Percentiles rank a stretch among this genome's conserved stretches.
Conservation (phyloP, 2,888 invertebrate genomes). For the Hemithea aestivaria region DNA sequence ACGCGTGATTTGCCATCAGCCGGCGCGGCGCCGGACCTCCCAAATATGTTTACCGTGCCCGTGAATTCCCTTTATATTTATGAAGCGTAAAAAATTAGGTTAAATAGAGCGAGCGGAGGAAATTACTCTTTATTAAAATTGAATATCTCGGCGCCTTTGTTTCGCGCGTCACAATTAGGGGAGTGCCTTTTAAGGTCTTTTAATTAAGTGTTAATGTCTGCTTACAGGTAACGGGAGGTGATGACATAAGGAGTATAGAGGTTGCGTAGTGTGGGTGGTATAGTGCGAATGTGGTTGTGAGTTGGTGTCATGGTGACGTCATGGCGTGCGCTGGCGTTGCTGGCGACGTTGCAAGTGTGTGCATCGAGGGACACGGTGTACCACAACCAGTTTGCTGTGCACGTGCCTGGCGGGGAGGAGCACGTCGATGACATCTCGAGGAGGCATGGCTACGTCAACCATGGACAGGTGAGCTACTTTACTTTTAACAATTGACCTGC, state of each 20-base stretch:
- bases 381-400: constrained; percentile 91
- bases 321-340: constrained; percentile 66
- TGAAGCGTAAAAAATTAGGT: constrained; percentile 47
- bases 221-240: constrained; percentile 47
- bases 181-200: constrained; percentile 47
- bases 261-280: constrained; percentile 21
- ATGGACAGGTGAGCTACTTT: constrained; percentile 87
- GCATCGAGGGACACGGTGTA: constrained; percentile 73
- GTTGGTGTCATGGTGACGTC: constrained; percentile 60
- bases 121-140: constrained; percentile 62
- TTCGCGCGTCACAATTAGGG: constrained; percentile 46
- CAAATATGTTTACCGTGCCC: constrained; percentile 61
- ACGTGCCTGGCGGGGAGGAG: constrained; percentile 84
- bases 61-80: constrained; percentile 56
- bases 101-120: constrained; percentile 42
- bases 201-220: constrained; percentile 29
- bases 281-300: constrained; percentile 53
- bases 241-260: constrained; percentile 39
- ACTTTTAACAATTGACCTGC: constrained; percentile 18
- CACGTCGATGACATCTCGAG: constrained; percentile 87
- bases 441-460: constrained; percentile 91
- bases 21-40: constrained; percentile 27
- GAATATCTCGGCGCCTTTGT: constrained; percentile 53
- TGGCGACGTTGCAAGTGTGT: constrained; percentile 43
- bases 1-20: constrained; percentile 50